These are phyloP conservation scores for Coecobrya sp. DNA, from an alignment of 2,888 invertebrate genomes.

Conservation along the genomic window DNA sequence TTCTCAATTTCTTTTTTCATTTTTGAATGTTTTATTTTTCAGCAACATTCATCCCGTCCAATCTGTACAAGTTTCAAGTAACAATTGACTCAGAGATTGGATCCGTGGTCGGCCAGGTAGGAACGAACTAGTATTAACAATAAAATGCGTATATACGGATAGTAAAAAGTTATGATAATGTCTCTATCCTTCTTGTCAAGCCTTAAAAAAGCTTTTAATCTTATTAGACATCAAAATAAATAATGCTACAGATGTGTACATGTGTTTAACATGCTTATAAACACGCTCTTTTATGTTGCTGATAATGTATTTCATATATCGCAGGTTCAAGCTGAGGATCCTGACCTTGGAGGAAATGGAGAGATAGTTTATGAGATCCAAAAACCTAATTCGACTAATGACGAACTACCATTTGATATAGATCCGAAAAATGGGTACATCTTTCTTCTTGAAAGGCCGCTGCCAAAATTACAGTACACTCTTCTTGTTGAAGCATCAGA, in stretches of 20 bases:
- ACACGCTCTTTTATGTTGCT: not conserved
- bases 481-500: slow-evolving; percentile 95
- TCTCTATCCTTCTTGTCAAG: slow-evolving; percentile 16
- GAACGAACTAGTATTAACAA: slow-evolving; percentile 85
- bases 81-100: slow-evolving; percentile 91
- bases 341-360: slow-evolving; percentile 93
- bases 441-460: slow-evolving; percentile 90
- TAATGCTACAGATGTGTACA: not conserved
- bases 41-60: slow-evolving; percentile 94
- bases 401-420: slow-evolving; percentile 91
- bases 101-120: slow-evolving; percentile 92
- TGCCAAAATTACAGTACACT: slow-evolving; percentile 92
- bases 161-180: slow-evolving; percentile 42
- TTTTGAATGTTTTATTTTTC: slow-evolving; percentile 87
- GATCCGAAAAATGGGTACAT: slow-evolving; percentile 92
- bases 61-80: slow-evolving; percentile 93
- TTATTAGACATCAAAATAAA: not conserved
- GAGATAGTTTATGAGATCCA: slow-evolving; percentile 93
- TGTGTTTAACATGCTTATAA: slow-evolving; percentile 17
- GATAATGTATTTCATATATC: slow-evolving; percentile 38
- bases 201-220: slow-evolving; percentile 49
- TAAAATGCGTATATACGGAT: not conserved
- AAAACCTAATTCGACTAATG: slow-evolving; percentile 89
- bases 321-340: slow-evolving; percentile 93
- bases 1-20: slow-evolving; percentile 37